Base-by-base conservation (phyloP, 2,113 vertebrate genomes). In the Odontophorus gujanensis region DNA sequence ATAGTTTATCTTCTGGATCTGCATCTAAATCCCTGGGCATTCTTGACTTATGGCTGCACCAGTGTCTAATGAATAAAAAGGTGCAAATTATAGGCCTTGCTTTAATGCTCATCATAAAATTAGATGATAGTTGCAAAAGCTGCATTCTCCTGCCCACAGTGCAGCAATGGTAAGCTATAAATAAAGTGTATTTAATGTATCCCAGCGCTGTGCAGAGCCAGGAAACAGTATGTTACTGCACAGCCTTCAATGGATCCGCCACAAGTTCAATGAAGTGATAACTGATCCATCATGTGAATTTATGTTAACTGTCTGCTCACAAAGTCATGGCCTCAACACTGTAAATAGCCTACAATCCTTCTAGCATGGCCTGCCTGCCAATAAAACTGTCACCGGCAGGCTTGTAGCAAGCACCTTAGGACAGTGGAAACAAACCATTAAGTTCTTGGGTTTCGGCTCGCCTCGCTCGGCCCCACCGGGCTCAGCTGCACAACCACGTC, bases 81-180 rank as follows among this genome's bases (percentile, higher is more conserved):
- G 98, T 97, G 98, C 97, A 98, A 98, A 98, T 98, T 98, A 98
- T 96, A 97, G 97, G 97, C 97, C 97, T 80, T 84, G 97, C 97
- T 98, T 97, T 98, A 98, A 98, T 98, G 98, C 97, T 98, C 97
- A 98, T 98, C 98, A 97, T 98, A 98, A 98, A 98, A 98, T 98
- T 97, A 98, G 97, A 98, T 97, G 97, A 97, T 97, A 97, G 98
- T 97, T 97, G 97, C 98, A 97, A 98, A 98, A 97, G 97, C 97
- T 92, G 97, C 98, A 97, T 98, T 98, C 98, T 98, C 96, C 97
- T 97, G 96, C 97, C 97, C 96, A 97, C 97, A 93, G 97, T 69
- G 96, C 96, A 87, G 94, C 95, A 85, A 96, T 92, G 95, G 95
- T 78, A 76, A 83, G 97, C 97, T 97, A 98, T 98, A 98, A 98